Percentiles rank a stretch among this genome's conserved stretches.
phyloP scores from a whole-genome alignment of 2,888 invertebrate genomes.

The Campoplex nolae region DNA sequence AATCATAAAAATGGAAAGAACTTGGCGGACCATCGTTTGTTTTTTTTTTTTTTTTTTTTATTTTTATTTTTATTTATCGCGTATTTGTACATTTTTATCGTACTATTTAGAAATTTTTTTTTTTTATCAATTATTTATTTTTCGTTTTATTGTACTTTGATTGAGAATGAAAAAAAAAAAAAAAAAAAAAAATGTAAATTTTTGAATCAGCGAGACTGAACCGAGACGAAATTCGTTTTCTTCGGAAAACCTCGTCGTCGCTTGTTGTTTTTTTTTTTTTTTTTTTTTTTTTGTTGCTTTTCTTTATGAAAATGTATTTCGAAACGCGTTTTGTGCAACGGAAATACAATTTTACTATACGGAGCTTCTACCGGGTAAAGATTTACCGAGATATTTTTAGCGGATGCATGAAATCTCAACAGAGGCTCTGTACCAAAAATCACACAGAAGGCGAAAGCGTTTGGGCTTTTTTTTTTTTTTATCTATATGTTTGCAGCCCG shows the following conservation, averaged over 20 bases:
- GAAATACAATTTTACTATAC: slow-evolving; percentile 26
- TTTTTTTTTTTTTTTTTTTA: background rate
- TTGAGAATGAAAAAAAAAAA: background rate
- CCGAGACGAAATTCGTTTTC: background rate
- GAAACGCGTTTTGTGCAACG: background rate
- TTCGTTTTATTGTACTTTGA: background rate
- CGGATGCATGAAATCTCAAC: slow-evolving; percentile 54
- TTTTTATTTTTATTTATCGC: background rate
- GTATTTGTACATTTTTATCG: background rate
- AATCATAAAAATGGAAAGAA: background rate
- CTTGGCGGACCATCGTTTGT: too few species aligned
- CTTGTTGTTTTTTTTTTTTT: too few species aligned
- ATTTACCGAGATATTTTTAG: slow-evolving; percentile 54
- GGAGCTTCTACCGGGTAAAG: background rate
- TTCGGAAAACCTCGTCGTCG: background rate
- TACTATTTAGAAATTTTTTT: too few species aligned
- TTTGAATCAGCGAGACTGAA: too few species aligned
- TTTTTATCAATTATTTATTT: background rate
- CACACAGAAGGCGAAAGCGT: background rate
- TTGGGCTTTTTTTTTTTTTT: background rate
- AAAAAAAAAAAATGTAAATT: background rate
- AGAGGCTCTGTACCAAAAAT: background rate
- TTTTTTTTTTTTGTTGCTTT: too few species aligned
- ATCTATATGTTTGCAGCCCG: slow-evolving; percentile 38
- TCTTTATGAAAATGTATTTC: slow-evolving; percentile 19